Evolutionary conservation across 2,797 vertebrate species (phyloP), one percentile per base, ranked within the genome.

Genomic region (Notolepis coatsorum): DNA sequence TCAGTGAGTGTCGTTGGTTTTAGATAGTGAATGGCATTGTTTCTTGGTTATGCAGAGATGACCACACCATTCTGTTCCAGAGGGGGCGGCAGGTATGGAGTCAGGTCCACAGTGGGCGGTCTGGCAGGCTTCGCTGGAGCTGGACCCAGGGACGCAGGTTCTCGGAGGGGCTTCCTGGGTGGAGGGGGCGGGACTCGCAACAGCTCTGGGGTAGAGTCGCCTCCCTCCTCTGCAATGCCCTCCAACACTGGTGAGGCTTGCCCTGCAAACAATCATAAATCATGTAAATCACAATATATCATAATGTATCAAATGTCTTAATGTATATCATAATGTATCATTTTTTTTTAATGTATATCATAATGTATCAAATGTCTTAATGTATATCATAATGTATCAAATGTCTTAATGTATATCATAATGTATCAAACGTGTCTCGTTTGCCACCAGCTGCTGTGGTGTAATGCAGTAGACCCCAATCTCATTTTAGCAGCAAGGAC

Each of bases 41-140:
- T 17, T 17, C 10, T 5, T 31, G 30, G 9, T n/a, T 10, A 15
- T 37, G 33, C 2, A 7, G 3, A 2, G 4, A 5, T 7, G 21
- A 37, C 1, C 72, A 8, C 33, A 88, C 82, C 72, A 13, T 70
- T 69, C 28, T 56, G 37, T 53, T 68, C 54, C 25, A 62, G 31
- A 27, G 65, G 39, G 30, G 71, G 74, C 51, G 75, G 49, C 39
- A 28, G 47, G 51, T 71, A 78, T 1, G 53, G 39, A 20, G 46
- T 37, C 23, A 93, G 80, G 61, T 88, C 77, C 54, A 90, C 64
- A 0, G 28, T 54, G 0, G 68, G 75, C 18, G 88, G 91, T 54
- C 82, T 93, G 0, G 43, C 30, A 2, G 91, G 93, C 65, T 95
- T 95, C 28, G 46, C 31, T 46, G 93, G 92, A 50, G 93, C 63